A percentile compares a stretch with the other conserved stretches of the same genome.
Conservation (phyloP, 2,888 invertebrate species). For the Pachliopta kotzebuea region DNA sequence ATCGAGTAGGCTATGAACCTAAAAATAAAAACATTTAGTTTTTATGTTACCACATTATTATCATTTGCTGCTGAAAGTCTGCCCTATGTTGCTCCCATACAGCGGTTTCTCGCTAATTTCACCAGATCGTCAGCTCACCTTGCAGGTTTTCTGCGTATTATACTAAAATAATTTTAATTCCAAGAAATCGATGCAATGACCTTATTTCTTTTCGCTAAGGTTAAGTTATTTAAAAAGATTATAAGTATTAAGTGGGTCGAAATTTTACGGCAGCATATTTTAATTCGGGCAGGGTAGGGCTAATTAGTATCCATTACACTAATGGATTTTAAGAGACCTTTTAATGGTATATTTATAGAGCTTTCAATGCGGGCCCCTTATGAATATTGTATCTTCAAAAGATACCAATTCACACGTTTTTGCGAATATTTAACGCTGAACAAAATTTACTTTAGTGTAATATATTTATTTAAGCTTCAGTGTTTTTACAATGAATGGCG, state of each 20-base stretch:
- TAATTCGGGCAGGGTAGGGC: background rate
- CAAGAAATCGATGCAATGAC: background rate
- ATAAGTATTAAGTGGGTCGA: constrained; percentile 1
- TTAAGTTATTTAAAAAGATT: background rate
- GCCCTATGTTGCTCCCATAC: no score
- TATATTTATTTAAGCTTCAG: background rate
- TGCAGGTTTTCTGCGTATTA: no score
- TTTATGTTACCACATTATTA: no score
- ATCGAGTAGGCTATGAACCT: no score
- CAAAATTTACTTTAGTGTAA: constrained; percentile 7
- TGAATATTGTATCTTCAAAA: constrained; percentile 20
- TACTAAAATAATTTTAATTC: background rate
- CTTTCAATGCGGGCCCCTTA: constrained; percentile 16
- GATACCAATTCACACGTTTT: constrained; percentile 21
- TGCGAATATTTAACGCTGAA: background rate
- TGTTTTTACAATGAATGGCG: background rate
- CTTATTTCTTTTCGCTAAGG: background rate
- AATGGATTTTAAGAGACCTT: constrained; percentile 22
- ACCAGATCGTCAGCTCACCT: no score
- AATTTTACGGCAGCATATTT: background rate
- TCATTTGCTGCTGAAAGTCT: no score
- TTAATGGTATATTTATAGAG: constrained; percentile 12
- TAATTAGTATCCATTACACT: constrained; percentile 19
- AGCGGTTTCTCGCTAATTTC: no score
- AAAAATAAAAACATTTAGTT: no score